Conservation (phyloP, 1,140 invertebrate genomes). For the Araneus ventricosus region DNA sequence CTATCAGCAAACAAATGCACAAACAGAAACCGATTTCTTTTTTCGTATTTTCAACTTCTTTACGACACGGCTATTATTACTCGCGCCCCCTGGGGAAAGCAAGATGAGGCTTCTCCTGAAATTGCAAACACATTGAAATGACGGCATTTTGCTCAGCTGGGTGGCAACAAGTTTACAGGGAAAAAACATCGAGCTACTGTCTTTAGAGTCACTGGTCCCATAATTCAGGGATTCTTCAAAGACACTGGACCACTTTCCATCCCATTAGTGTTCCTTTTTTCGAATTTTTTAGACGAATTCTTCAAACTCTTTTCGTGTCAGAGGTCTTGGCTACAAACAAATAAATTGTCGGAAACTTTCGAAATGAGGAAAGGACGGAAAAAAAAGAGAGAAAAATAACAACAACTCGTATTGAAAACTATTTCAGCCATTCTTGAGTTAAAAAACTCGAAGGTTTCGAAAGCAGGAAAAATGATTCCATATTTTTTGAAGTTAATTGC, state of each 20-base stretch:
- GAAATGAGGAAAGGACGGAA: not conserved
- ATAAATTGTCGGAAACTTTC: not conserved
- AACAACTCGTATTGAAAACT: not conserved
- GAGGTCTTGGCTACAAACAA: not conserved
- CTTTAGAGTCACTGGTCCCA: slow-evolving; percentile 20
- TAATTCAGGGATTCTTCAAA: slow-evolving; percentile 2
- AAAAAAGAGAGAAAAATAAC: not conserved
- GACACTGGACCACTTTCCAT: not conserved
- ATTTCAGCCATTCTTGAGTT: not conserved
- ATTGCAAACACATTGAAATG: slow-evolving; percentile 25
- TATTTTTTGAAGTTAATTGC: not conserved
- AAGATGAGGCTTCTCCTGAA: not conserved
- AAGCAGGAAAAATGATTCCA: not conserved
- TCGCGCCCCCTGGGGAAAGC: not conserved
- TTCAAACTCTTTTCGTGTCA: slow-evolving; percentile 11
- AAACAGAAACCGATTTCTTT: not conserved
- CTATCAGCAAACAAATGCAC: not conserved
- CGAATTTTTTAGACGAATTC: slow-evolving; percentile 2
- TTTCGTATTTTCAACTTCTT: not conserved
- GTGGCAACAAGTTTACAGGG: slow-evolving; percentile 19
- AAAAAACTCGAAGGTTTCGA: not conserved
- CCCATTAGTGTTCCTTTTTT: not conserved
- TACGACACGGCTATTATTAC: not conserved
- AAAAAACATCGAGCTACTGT: slow-evolving; percentile 39
- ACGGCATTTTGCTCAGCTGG: slow-evolving; percentile 42